Conservation (phyloP, 2,888 invertebrate genomes). For the Cremastinae sp. region DNA sequence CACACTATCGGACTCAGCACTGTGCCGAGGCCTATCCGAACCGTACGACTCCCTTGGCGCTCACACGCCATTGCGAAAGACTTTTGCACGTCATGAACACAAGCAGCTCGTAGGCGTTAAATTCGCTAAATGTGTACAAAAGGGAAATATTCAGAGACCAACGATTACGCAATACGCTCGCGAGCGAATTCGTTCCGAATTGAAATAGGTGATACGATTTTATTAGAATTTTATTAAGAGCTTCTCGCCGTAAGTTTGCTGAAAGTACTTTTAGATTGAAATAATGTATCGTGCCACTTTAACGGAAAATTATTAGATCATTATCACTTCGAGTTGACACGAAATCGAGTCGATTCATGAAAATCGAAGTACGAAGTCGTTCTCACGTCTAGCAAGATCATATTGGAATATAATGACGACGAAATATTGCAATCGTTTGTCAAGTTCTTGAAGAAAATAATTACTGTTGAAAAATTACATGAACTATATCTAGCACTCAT, state of each 20-base stretch:
- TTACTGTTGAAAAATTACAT: background rate
- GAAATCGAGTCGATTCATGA: too few species aligned
- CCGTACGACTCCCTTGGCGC: constrained; percentile 12
- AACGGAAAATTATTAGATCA: too few species aligned
- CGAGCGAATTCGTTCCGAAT: background rate
- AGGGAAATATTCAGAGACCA: constrained; percentile 5
- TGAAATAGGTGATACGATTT: background rate
- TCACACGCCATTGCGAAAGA: constrained; percentile 56
- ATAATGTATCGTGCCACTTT: too few species aligned
- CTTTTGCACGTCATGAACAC: constrained; percentile 23
- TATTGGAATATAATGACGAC: background rate
- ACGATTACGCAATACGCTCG: background rate
- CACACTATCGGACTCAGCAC: constrained; percentile 36
- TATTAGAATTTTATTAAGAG: too few species aligned
- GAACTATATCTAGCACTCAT: too few species aligned
- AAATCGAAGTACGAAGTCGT: background rate
- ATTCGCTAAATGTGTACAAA: constrained; percentile 9
- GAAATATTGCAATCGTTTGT: background rate
- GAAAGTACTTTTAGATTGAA: too few species aligned
- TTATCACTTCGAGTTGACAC: too few species aligned
- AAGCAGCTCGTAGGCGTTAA: constrained; percentile 15
- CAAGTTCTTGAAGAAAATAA: background rate
- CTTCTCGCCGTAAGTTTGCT: too few species aligned
- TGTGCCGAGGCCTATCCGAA: constrained; percentile 5
- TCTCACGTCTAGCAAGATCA: background rate